Base-by-base conservation (phyloP, 2,797 vertebrate species). In the Staurois parvus region DNA sequence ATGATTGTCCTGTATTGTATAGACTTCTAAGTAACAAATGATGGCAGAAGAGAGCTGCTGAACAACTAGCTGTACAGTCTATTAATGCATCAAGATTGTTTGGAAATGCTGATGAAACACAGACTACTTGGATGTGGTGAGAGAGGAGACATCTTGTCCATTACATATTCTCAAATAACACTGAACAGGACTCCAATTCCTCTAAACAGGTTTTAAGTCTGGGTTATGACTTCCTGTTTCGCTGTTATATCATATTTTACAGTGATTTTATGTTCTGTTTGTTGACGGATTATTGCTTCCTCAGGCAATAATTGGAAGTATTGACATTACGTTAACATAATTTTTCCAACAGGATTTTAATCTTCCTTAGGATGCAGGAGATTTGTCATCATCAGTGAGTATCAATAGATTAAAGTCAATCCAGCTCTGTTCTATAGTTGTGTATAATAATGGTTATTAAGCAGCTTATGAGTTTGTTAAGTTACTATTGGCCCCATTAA, bases 391-490 rank as follows among this genome's bases (percentile, higher is more conserved):
- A 40, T 73, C 34, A 66, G 29, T 79, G 64, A 68, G 79, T 67
- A 26, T 74, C 83, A 85, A 79, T 85, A 79, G 1, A 80, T 37
- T 74, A 80, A 85, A 64, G 48, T 68, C 69, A 67, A 75, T 79
- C 28, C 70, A 37, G 69, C 26, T 72, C 52, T 79, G 56, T 85
- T 70, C 84, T 80, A 62, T 75, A 80, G 62, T 42, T 85, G 52
- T 72, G 34, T 62, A 81, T 80, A 85, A 68, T 85, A 48, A 74
- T 85, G 84, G n/a, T 75, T 85, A 85, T 85, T 85, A 85, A 85
- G 70, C 67, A 80, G 69, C 64, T 80, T 85, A 85, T 80, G 84
- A 85, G 70, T 85, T 85, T 85, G 84, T 80, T 85, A 85, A 85
- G 70, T 79, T 79, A 75, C 76, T 67, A 85, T 85, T 85, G 84